phyloP scores from a whole-genome alignment of 2,113 vertebrate species.

The Lepus timidus region DNA sequence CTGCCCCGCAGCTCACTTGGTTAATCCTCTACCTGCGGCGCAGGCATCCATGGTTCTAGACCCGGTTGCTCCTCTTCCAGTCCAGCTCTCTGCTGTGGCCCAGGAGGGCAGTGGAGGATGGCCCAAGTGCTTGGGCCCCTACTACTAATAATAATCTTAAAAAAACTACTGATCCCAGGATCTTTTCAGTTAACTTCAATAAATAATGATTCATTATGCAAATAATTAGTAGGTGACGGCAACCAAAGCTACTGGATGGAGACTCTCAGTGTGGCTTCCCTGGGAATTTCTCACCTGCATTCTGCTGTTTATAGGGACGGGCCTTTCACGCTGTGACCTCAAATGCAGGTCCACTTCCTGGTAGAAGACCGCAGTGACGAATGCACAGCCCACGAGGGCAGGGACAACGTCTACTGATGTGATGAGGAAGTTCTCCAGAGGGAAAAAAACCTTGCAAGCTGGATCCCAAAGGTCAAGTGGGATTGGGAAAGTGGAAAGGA shows the following conservation, averaged over 20 bases:
- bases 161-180: slow-evolving; percentile 8
- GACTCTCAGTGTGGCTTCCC: not conserved
- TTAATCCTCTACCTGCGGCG: too few species aligned
- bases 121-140: too few species aligned
- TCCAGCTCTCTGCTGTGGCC: too few species aligned
- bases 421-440: not conserved
- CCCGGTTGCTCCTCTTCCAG: too few species aligned
- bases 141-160: not conserved
- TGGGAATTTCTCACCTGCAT: not conserved
- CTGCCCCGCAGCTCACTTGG: too few species aligned
- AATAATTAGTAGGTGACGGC: not conserved
- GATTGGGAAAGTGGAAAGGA: not conserved
- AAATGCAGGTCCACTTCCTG: not conserved
- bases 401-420: not conserved
- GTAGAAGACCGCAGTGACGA: not conserved
- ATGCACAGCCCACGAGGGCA: not conserved
- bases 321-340: not conserved
- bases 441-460: not conserved
- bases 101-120: too few species aligned
- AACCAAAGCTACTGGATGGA: not conserved
- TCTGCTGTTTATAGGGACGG: not conserved
- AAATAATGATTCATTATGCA: not conserved
- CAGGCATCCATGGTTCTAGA: too few species aligned
- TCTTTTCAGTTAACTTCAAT: slow-evolving; percentile 43
- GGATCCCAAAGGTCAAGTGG: not conserved